phyloP scores from a whole-genome alignment of 2,113 vertebrate species.

The Nycticryphes semicollaris region DNA sequence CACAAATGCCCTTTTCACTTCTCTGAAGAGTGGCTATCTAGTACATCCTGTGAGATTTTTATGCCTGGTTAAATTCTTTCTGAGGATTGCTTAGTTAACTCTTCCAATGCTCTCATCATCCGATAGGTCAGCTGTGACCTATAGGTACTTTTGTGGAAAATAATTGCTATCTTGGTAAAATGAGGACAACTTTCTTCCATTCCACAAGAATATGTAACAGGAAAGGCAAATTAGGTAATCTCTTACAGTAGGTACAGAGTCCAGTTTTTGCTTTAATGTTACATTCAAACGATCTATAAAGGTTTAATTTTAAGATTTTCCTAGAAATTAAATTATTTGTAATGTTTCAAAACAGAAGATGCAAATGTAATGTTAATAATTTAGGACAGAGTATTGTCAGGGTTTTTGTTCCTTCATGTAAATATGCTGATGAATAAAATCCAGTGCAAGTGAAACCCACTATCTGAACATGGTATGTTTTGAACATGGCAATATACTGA shows the following conservation, averaged over 20 bases:
- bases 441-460: not conserved
- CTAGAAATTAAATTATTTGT: not conserved
- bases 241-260: fast-evolving
- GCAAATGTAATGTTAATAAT: not conserved
- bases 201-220: not conserved
- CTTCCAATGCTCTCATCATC: not conserved
- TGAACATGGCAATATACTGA: not conserved
- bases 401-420: not conserved
- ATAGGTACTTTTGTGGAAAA: not conserved
- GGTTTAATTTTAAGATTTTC: not conserved
- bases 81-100: not conserved
- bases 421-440: not conserved
- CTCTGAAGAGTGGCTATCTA: not conserved
- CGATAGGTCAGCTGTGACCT: not conserved
- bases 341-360: not conserved
- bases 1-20: not conserved
- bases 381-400: not conserved
- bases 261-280: not conserved
- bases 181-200: not conserved
- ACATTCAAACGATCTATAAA: not conserved
- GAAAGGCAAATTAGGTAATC: not conserved
- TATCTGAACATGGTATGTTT: not conserved
- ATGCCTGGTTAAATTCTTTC: not conserved
- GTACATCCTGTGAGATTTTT: not conserved
- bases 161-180: not conserved